These are phyloP conservation scores for Salticus scenicus DNA, from an alignment of 2,888 invertebrate genomes.

Conservation along the genomic window DNA sequence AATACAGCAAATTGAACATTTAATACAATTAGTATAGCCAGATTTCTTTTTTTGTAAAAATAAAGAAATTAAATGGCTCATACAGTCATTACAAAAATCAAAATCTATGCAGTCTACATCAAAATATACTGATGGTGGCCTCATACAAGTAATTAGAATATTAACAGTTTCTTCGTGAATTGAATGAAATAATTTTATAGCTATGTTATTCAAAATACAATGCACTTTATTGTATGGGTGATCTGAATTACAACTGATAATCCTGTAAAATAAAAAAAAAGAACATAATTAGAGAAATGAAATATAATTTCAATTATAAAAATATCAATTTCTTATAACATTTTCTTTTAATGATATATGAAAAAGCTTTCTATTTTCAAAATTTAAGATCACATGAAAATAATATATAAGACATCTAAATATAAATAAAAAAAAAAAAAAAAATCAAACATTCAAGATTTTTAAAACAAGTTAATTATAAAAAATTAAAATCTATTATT, in stretches of 20 bases:
- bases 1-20: constrained; percentile 12
- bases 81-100: constrained; percentile 11
- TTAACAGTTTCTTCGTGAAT: constrained; percentile 5
- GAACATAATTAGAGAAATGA: neutral
- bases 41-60: neutral
- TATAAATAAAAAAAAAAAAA: too few species aligned
- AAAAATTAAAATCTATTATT: too few species aligned
- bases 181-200: neutral
- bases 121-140: neutral
- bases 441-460: too few species aligned
- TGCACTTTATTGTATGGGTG: constrained; percentile 21
- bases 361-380: too few species aligned
- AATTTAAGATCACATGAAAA: too few species aligned
- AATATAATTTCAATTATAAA: neutral
- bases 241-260: neutral
- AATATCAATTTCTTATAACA: too few species aligned
- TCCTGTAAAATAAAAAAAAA: constrained; percentile 19
- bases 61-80: constrained; percentile 12
- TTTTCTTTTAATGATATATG: too few species aligned
- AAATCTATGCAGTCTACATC: neutral
- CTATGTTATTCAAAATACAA: neutral
- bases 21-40: constrained; percentile 5
- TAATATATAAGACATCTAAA: too few species aligned
- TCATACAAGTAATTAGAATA: constrained; percentile 13
- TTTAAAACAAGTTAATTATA: too few species aligned